These are phyloP conservation scores for Pelobates fuscus DNA, from an alignment of 2,113 vertebrate genomes.

Conservation along the genomic window DNA sequence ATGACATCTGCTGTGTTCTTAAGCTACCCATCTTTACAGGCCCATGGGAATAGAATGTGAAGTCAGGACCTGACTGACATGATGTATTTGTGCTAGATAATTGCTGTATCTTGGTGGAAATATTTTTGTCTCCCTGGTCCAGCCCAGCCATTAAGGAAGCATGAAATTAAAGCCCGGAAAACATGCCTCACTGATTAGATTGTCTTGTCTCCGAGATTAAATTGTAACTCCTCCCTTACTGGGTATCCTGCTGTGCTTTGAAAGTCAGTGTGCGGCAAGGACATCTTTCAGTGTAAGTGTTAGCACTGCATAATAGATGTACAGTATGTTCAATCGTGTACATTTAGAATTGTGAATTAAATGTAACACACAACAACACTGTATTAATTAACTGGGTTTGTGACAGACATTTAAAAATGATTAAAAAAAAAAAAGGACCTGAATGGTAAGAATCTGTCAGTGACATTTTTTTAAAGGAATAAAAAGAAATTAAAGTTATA, in stretches of 20 bases:
- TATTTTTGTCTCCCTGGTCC: conserved; percentile 51
- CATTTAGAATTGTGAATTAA: neutral
- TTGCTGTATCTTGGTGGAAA: conserved; percentile 53
- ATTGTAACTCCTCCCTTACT: conserved; percentile 19
- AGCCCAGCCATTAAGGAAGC: conserved; percentile 28
- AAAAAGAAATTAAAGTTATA: too few species aligned
- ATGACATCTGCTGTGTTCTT: conserved; percentile 58
- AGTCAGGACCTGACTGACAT: conserved; percentile 53
- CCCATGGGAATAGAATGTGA: conserved; percentile 49
- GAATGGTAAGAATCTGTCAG: too few species aligned
- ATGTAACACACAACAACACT: too few species aligned
- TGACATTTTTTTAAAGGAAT: too few species aligned
- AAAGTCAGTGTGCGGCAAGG: neutral
- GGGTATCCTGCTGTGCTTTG: neutral
- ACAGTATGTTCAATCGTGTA: neutral
- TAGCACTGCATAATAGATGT: neutral
- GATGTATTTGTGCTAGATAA: conserved; percentile 52
- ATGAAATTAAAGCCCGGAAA: conserved; percentile 49
- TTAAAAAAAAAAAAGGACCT: too few species aligned
- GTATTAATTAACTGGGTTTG: too few species aligned
- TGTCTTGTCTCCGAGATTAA: neutral
- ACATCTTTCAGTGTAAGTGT: neutral
- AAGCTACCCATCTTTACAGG: conserved; percentile 49
- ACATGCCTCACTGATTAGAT: conserved; percentile 50
- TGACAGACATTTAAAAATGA: too few species aligned